These are phyloP conservation scores for Axis porcinus DNA, from an alignment of 2,113 vertebrate genomes.

Conservation along the genomic window DNA sequence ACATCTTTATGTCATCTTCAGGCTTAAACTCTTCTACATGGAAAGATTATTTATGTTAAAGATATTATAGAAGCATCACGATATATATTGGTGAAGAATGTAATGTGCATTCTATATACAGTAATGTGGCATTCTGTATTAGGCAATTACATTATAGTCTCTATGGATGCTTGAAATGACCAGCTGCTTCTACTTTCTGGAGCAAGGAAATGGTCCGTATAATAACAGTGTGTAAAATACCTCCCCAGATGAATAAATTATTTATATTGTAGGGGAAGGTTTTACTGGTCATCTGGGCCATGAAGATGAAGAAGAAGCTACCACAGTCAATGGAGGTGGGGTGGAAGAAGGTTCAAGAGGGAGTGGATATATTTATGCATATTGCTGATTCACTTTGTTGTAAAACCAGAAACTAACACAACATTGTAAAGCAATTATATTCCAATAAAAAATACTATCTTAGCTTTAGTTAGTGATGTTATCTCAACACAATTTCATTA, in stretches of 20 bases:
- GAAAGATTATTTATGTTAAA: background rate
- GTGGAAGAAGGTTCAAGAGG: background rate
- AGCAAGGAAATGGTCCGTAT: slow-evolving; percentile 3
- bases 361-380: background rate
- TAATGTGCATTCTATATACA: background rate
- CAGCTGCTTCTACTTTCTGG: slow-evolving; percentile 30
- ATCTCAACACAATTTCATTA: background rate
- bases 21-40: background rate
- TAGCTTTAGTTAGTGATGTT: background rate
- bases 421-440: background rate
- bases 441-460: background rate
- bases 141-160: background rate
- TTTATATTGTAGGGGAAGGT: background rate
- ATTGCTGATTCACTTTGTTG: background rate
- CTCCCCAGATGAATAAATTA: background rate
- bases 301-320: background rate
- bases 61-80: background rate
- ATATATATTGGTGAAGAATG: background rate
- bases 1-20: background rate
- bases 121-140: background rate
- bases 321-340: background rate
- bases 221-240: background rate
- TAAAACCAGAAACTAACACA: background rate
- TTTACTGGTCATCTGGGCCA: background rate
- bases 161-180: slow-evolving; percentile 25